Percentiles rank a stretch among this genome's conserved stretches.
Evolutionary conservation across 2,797 vertebrate species (phyloP).

Genomic region (Trichosurus vulpecula): DNA sequence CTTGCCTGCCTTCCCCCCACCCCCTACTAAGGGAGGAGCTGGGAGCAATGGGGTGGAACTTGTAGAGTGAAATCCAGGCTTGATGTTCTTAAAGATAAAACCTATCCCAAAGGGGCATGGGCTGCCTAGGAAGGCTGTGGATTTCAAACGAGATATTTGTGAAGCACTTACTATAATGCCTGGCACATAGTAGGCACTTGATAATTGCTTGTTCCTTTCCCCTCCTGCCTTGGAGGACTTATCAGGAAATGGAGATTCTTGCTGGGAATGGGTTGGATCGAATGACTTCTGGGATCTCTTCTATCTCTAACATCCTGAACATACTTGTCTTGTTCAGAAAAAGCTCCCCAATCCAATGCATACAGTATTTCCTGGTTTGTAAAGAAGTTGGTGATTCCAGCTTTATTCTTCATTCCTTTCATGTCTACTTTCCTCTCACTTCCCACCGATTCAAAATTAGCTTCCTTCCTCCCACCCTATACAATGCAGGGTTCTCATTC

Average conservation of each 20-base stretch:
- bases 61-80: background rate
- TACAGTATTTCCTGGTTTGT: constrained; percentile 13
- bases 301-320: background rate
- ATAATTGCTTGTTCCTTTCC: background rate
- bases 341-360: background rate
- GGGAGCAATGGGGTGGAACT: background rate
- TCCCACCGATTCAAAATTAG: background rate
- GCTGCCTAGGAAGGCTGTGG: background rate
- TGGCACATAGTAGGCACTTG: background rate
- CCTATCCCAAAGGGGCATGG: background rate
- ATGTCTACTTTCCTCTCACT: background rate
- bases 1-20: no score
- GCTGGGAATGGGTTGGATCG: background rate
- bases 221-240: background rate
- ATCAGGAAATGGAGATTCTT: background rate
- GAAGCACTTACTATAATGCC: background rate
- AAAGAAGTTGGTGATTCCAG: background rate
- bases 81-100: background rate
- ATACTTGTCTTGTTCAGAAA: background rate
- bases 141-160: background rate
- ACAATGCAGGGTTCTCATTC: background rate
- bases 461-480: constrained; percentile 6
- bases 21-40: background rate
- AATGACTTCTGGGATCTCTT: background rate
- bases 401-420: background rate